Evolutionary conservation across 2,113 vertebrate genomes (phyloP), one percentile per base, ranked within the genome.

Genomic region (Narcine bancroftii): DNA sequence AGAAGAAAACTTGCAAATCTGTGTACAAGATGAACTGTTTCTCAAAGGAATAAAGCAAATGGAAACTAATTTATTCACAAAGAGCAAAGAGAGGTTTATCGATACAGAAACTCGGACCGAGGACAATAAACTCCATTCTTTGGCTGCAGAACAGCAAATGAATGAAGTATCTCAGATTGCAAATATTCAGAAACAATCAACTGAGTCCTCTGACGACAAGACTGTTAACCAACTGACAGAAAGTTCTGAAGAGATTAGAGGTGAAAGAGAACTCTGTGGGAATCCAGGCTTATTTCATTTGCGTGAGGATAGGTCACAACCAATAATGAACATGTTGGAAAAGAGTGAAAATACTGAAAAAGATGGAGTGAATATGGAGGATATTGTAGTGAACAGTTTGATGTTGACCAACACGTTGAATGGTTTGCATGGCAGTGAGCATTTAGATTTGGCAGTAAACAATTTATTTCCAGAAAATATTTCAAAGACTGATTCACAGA

Each of bases 351-450:
- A 47, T 45, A 10, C 7, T 92, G 72, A 11, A 26, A 3, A 11
- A 1, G 93, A 89, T 92, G 92, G 87, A 19, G 56, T 93, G 29
- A 92, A 60, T 33, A 92, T 42, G 5, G 93, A 79, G 36, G 81
- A 50, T 50, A 7, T 60, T 11, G 9, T 33, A 1, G 19, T 92
- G 26, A 63, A 79, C 19, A 81, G 36, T 0, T 0, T 65, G 92
- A 92, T 17, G 93, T 92, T 93, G 93, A 92, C 77, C 94, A 94
- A 63, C 93, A 89, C 50, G 71, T 92, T 0, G 75, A 2, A 3
- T 36, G 24, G 0, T 65, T 85, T 45, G 39, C 63, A 66, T 29
- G 42, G 89, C 89, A 91, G 89, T 45, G n/a, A 87, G 53, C 13
- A 56, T 36, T 87, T 87, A 91, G 89, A 91, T 91, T 69, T 69